Evolutionary conservation across 2,888 invertebrate genomes (phyloP), one percentile per base, ranked within the genome.

Genomic region (Vannuccia rotundouncinata): DNA sequence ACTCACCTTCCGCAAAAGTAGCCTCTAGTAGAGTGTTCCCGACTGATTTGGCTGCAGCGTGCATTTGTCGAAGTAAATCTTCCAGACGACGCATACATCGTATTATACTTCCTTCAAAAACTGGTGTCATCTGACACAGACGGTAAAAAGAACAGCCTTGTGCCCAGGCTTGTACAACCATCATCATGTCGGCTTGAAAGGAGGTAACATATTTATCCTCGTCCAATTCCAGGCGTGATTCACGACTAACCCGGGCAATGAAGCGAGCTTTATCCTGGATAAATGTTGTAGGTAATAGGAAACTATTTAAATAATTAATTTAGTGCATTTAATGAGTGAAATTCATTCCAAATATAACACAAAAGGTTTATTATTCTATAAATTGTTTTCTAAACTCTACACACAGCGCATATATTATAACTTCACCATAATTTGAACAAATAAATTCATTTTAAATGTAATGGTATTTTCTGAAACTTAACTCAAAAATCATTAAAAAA

Each of bases 181-280:
- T 97, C 97, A 99, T 99, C 79, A 99, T 91, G 85, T 92, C 94
- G 1, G 95, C 95, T 86, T 93, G 94, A 87, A 99, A 98, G 85
- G 92, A 92, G 83, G 93, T 92, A 1, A 97, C 93, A 88, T 99
- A 99, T 0, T 89, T 89, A 83, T 95, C 95, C 86, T 95, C 95
- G 83, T 95, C 94, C 17, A 97, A 82, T 45, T 88, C 87, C 81
- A 91, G 84, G 84, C 90, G 90, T 59, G 89, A 89, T 83, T 91
- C 91, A 59, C 85, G 86, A 13, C 93, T 93, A 83, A 99, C 90
- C 85, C 94, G 93, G 0, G 95, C 95, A 88, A 98, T 95, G 81
- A 93, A 91, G 66, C 94, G 90, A 0, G 82, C 82, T 17, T 79
- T 83, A 74, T 82, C 79, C 81, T 59, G 59, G 27, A 79, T 29